These are phyloP conservation scores for Paraescarpia echinospica DNA, from an alignment of 1,140 invertebrate species.

Conservation along the genomic window DNA sequence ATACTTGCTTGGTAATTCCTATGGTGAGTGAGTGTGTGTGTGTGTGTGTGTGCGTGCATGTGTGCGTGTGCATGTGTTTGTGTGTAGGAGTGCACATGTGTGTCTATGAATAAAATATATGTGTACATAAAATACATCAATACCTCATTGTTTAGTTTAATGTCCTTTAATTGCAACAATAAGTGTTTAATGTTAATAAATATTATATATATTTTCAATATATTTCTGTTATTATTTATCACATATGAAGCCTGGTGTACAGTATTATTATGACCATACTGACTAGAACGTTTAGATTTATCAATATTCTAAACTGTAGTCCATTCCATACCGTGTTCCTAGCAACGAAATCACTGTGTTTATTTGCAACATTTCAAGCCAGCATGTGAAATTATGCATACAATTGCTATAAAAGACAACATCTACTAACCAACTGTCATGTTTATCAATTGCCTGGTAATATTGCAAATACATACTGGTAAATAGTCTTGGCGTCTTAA, in stretches of 20 bases:
- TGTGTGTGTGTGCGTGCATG: neutral
- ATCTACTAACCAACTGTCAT: neutral
- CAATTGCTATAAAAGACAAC: neutral
- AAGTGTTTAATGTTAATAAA: neutral
- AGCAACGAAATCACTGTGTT: no score
- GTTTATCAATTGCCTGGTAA: no score
- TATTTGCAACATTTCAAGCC: no score
- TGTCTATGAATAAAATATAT: neutral
- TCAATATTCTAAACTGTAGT: neutral
- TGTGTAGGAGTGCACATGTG: neutral
- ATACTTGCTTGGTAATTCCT: neutral
- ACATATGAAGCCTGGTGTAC: no score
- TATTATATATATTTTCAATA: no score
- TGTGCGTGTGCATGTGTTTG: neutral
- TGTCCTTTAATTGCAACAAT: neutral
- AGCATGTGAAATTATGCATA: neutral
- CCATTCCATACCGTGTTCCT: no score
- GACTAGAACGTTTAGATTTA: neutral
- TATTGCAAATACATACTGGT: neutral
- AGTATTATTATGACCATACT: neutral
- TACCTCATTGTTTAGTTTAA: neutral
- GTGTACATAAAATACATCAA: neutral
- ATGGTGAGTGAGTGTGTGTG: neutral
- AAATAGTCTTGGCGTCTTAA: neutral
- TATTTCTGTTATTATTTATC: no score